phyloP scores from a whole-genome alignment of 64 coral and sea anemone species.

The Astreopora myriophthalma region DNA sequence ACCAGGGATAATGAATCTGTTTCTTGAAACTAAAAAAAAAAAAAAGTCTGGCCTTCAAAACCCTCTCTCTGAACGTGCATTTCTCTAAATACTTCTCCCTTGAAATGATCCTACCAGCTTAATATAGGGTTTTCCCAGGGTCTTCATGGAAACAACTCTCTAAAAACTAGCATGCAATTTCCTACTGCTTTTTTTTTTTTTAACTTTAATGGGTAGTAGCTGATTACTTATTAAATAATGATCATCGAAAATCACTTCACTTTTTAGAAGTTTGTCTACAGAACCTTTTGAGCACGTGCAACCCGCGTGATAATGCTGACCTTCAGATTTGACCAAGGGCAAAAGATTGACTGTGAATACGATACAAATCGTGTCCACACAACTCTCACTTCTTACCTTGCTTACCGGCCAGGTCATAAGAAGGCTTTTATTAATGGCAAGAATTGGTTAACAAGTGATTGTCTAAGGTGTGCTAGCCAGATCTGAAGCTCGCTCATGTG shows the following conservation, averaged over 20 bases:
- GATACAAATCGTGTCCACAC: no score
- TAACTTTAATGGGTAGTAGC: not conserved
- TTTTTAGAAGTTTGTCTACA: constrained; percentile 25
- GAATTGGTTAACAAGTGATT: no score
- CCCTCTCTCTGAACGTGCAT: not conserved
- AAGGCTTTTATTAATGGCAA: no score
- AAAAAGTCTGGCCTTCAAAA: not conserved
- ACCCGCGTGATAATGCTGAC: constrained; percentile 29
- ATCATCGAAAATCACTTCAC: constrained; percentile 19
- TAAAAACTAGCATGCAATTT: not conserved
- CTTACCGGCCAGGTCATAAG: no score
- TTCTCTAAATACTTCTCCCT: not conserved
- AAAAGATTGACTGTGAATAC: no score
- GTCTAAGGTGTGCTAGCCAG: no score
- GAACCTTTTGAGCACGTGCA: constrained; percentile 8
- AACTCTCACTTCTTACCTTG: no score
- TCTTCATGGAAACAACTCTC: not conserved
- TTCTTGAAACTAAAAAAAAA: not conserved
- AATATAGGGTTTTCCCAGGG: not conserved
- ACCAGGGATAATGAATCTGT: not conserved
- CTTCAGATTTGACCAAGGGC: no score
- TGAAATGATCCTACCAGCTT: not conserved
- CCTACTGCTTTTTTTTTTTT: not conserved
- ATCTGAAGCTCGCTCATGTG: not conserved
- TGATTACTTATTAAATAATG: not conserved